phyloP scores from a whole-genome alignment of 2,113 vertebrate genomes.

The Pithys albifrons region DNA sequence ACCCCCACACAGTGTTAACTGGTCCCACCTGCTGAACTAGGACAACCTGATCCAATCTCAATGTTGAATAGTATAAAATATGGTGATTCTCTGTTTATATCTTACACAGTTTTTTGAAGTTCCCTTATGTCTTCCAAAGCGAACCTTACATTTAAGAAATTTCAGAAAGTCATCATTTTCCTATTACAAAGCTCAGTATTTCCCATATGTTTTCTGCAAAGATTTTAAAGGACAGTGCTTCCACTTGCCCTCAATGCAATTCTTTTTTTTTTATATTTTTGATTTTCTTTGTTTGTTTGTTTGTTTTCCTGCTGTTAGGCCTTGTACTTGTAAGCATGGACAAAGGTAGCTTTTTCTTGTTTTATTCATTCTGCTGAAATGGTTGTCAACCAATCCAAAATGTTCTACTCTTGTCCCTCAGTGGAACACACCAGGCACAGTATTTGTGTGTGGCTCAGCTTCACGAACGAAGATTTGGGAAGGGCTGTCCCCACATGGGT shows the following conservation, averaged over 20 bases:
- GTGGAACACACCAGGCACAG: neutral
- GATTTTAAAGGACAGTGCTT: neutral
- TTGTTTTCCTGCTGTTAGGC: neutral
- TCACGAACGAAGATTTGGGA: no score
- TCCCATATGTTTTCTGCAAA: neutral
- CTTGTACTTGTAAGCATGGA: neutral
- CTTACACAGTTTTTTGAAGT: neutral
- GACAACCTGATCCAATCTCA: neutral
- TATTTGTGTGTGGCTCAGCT: no score
- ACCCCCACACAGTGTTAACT: no score
- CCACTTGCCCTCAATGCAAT: neutral
- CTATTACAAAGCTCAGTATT: neutral
- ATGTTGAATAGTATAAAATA: neutral
- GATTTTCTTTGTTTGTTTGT: no score
- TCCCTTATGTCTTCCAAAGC: neutral
- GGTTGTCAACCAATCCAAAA: neutral
- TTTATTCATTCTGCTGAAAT: neutral
- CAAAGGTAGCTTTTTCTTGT: neutral
- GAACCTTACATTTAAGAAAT: neutral
- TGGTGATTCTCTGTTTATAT: neutral
- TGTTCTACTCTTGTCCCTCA: fast-evolving
- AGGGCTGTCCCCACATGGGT: no score
- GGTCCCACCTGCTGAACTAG: no score
- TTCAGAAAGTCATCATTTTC: neutral
- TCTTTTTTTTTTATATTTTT: neutral